Percentiles rank a stretch among this genome's conserved stretches.
Evolutionary conservation across 2,113 vertebrate species (phyloP).

Genomic region (Recurvirostra avosetta): DNA sequence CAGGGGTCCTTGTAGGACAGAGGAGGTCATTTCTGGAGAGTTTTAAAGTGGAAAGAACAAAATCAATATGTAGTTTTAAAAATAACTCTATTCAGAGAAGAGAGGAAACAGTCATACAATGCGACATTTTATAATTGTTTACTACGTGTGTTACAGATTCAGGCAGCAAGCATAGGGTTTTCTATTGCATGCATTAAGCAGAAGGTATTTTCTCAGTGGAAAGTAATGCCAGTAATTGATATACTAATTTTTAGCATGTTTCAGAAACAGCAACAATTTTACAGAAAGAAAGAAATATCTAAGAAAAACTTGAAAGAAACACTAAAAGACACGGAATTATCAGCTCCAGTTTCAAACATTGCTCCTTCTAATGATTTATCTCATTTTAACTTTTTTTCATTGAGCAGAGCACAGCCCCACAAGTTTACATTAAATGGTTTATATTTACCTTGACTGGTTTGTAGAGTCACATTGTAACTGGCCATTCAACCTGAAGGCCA

Average conservation of each 20-base stretch:
- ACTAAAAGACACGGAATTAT: not conserved
- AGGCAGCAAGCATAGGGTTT: not conserved
- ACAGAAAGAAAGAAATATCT: not conserved
- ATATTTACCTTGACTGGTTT: not conserved
- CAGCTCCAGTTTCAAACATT: not conserved
- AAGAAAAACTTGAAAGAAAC: not conserved
- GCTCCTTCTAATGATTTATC: not conserved
- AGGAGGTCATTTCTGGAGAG: not conserved
- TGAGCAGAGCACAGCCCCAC: not conserved
- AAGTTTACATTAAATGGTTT: not conserved
- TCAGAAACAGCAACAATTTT: not conserved
- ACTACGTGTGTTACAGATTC: not conserved
- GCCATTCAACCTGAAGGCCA: not conserved
- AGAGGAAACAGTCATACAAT: not conserved
- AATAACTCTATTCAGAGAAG: not conserved
- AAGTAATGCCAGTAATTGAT: not conserved
- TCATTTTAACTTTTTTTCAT: not conserved
- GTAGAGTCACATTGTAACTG: not conserved
- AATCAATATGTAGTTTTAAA: conserved; percentile 18
- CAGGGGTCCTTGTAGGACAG: not conserved
- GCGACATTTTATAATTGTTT: not conserved
- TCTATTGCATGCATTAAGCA: not conserved
- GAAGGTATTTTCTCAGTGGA: not conserved
- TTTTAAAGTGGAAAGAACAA: not conserved
- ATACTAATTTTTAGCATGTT: not conserved